Evolutionary conservation across 2,888 invertebrate genomes (phyloP), one percentile per base, ranked within the genome.

Genomic region (Idaea straminata): DNA sequence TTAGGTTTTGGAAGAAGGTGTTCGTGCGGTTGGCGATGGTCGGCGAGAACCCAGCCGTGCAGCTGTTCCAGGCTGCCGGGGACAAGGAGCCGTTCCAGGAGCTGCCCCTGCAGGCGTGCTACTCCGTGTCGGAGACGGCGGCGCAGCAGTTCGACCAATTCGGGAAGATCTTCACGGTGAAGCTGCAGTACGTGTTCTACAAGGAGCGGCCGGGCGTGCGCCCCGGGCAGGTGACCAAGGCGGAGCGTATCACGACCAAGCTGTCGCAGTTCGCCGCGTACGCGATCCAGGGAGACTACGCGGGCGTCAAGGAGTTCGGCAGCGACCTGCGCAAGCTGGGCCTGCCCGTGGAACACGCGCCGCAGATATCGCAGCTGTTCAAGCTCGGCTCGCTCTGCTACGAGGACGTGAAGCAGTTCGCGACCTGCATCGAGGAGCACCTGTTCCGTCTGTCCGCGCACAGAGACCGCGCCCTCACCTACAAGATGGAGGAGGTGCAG

Each of bases 111-210:
- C 97, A 98, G 86, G 96, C 98, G 1, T 98, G 98, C 85, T 99
- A 99, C 89, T 98, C 98, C 2, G 96, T 99, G 61, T 99, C 98
- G 4, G 98, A 98, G 69, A 96, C 98, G 62, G 97, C 96, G 62
- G 97, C 98, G 57, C 99, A 99, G 91, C 99, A 99, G 86, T 99
- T 98, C 85, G 99, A 99, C 90, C 98, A 99, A 87, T 99, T 97
- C 86, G 99, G 99, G 38, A 99, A 99, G 93, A 99, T 99, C 77
- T 99, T 99, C 93, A 99, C 99, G 0, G 95, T 99, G 66, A 99
- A 98, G 86, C 91, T 99, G 74, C 99, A 99, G 87, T 99, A 99
- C 84, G 97, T 99, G 65, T 98, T 99, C 88, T 99, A 99, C 88
- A 98, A 99, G 87, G 99, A 99, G 87, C 94, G 99, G 13, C 99